Percentiles rank a stretch among this genome's conserved stretches.
phyloP scores from a whole-genome alignment of 2,888 invertebrate species.

The Crepidodera aurea region DNA sequence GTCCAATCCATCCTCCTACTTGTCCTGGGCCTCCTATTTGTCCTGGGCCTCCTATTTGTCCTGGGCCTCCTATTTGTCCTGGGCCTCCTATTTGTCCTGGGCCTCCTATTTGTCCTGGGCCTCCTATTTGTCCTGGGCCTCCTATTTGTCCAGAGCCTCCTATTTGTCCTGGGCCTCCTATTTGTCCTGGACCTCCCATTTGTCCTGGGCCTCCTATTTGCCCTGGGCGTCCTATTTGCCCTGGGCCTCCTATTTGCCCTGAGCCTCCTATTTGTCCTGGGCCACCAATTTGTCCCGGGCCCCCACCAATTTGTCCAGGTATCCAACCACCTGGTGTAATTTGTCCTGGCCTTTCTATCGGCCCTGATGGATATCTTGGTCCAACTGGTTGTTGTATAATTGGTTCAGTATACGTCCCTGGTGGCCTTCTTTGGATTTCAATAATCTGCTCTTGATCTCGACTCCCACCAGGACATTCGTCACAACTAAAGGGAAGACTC shows the following conservation, averaged over 20 bases:
- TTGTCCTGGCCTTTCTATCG: conserved; percentile 29
- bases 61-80: conserved; percentile 24
- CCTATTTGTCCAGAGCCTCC: conserved; percentile 28
- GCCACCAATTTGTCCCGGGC: conserved; percentile 25
- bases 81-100: conserved; percentile 27
- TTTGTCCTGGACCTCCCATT: conserved; percentile 27
- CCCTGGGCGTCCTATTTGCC: conserved; percentile 28
- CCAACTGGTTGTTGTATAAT: conserved; percentile 20
- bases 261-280: conserved; percentile 30
- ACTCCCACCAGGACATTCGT: conserved; percentile 65
- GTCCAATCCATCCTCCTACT: conserved; percentile 34
- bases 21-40: conserved; percentile 28
- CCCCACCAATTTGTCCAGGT: conserved; percentile 12
- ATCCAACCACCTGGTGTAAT: too few relatives aligned
- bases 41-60: conserved; percentile 25
- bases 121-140: conserved; percentile 29
- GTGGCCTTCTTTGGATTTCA: conserved; percentile 34
- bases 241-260: conserved; percentile 28
- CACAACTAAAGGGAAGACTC: conserved; percentile 74
- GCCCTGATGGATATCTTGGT: conserved; percentile 9
- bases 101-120: conserved; percentile 23
- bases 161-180: conserved; percentile 16
- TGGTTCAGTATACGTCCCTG: conserved; percentile 28
- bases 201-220: conserved; percentile 27
- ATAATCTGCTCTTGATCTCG: conserved; percentile 48